Percentiles rank a stretch among this genome's conserved stretches.
phyloP scores from a whole-genome alignment of 1,140 invertebrate genomes.

The Drosophila nikananu region DNA sequence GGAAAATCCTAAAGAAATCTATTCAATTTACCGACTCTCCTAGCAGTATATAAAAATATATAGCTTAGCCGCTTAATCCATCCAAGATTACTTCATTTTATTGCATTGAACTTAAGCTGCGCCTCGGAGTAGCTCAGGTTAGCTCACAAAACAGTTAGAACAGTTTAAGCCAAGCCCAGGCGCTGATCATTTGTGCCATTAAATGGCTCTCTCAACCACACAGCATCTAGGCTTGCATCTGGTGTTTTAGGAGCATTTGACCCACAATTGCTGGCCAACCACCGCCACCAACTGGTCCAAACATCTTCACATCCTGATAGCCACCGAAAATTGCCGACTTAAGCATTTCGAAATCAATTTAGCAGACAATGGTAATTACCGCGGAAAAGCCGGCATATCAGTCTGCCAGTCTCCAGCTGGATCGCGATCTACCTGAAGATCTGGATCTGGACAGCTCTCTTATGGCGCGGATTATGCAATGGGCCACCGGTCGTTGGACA shows the following conservation, averaged over 20 bases:
- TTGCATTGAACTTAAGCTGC: conserved; percentile 12
- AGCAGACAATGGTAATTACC: conserved; percentile 56
- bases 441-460: conserved; percentile 16
- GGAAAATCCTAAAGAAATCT: not conserved
- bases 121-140: not conserved
- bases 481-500: conserved; percentile 58
- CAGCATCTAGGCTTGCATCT: conserved; percentile 12
- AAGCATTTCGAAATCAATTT: conserved; percentile 74
- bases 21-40: not conserved
- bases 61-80: not conserved
- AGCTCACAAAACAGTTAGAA: conserved; percentile 44
- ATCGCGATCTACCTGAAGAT: conserved; percentile 10
- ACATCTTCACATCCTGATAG: conserved; percentile 54
- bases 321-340: conserved; percentile 63
- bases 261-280: conserved; percentile 43
- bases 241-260: conserved; percentile 23
- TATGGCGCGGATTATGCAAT: conserved; percentile 70
- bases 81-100: conserved; percentile 26
- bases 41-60: not conserved
- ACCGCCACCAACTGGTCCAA: conserved; percentile 22
- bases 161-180: conserved; percentile 26
- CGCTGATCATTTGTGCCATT: conserved; percentile 37
- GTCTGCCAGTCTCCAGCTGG: conserved; percentile 18
- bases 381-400: conserved; percentile 13
- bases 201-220: conserved; percentile 8